phyloP scores from a whole-genome alignment of 2,797 vertebrate genomes.

The Zalophus californianus region DNA sequence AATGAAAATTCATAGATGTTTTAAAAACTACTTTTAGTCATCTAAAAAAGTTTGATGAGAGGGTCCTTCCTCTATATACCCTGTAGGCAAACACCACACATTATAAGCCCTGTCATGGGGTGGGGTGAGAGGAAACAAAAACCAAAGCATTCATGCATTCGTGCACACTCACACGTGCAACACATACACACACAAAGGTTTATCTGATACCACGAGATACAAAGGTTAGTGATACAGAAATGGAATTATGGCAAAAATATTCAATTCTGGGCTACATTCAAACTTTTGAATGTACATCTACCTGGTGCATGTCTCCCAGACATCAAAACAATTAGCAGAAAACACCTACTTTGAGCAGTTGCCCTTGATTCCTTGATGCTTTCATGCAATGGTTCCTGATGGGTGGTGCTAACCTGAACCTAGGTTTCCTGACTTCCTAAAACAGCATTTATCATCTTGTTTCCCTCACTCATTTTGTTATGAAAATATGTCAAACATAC shows the following conservation, averaged over 20 bases:
- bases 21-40: background rate
- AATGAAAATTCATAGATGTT: constrained; percentile 21
- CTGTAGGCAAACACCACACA: background rate
- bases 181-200: background rate
- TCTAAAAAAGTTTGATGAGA: background rate
- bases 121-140: background rate
- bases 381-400: background rate
- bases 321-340: constrained; percentile 10
- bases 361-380: background rate
- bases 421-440: background rate
- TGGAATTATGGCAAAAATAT: background rate
- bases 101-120: background rate
- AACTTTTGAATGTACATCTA: background rate
- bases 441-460: background rate
- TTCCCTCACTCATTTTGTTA: background rate
- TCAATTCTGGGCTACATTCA: background rate
- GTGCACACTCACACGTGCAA: background rate
- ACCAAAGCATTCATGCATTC: background rate
- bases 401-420: background rate
- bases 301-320: background rate
- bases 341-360: background rate
- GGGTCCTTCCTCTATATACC: background rate
- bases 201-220: background rate
- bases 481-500: background rate
- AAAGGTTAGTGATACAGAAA: constrained; percentile 31